phyloP scores from a whole-genome alignment of 2,797 vertebrate species.

The Danio kyathit region DNA sequence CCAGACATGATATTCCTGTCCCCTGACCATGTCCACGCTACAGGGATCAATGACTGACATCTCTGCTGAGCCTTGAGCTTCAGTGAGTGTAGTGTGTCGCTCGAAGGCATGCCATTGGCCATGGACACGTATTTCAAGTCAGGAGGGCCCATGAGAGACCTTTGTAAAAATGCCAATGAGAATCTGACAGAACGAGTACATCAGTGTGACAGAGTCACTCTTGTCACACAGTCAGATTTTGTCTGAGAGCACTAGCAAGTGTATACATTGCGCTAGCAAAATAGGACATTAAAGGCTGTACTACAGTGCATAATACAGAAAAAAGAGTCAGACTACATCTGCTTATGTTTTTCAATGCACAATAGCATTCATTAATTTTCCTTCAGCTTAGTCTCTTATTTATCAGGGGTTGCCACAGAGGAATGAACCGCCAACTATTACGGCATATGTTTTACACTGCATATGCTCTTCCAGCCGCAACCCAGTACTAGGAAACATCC shows the following conservation, averaged over 20 bases:
- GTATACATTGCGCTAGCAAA: neutral
- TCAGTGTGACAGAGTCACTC: neutral
- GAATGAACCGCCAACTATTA: too few relatives aligned
- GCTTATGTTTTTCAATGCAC: neutral
- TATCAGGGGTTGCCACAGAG: too few relatives aligned
- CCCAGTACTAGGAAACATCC: too few relatives aligned
- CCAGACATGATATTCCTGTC: conserved; percentile 38
- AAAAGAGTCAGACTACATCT: neutral
- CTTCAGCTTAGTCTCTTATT: too few relatives aligned
- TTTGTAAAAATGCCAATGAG: conserved; percentile 46
- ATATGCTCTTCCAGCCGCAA: too few relatives aligned
- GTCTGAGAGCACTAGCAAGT: neutral
- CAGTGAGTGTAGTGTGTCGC: conserved; percentile 52
- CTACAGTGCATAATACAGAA: neutral
- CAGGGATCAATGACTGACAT: conserved; percentile 48
- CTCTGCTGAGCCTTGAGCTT: conserved; percentile 43
- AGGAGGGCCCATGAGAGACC: conserved; percentile 46
- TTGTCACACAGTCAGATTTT: conserved; percentile 21
- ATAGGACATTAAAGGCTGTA: neutral
- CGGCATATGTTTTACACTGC: too few relatives aligned
- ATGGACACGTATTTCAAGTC: conserved; percentile 40
- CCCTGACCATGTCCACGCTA: conserved; percentile 44
- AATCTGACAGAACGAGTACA: conserved; percentile 16
- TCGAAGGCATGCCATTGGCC: conserved; percentile 59
- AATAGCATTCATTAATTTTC: too few relatives aligned